Evolutionary conservation across 2,888 invertebrate genomes (phyloP).

Genomic region (Endotricha flammealis): DNA sequence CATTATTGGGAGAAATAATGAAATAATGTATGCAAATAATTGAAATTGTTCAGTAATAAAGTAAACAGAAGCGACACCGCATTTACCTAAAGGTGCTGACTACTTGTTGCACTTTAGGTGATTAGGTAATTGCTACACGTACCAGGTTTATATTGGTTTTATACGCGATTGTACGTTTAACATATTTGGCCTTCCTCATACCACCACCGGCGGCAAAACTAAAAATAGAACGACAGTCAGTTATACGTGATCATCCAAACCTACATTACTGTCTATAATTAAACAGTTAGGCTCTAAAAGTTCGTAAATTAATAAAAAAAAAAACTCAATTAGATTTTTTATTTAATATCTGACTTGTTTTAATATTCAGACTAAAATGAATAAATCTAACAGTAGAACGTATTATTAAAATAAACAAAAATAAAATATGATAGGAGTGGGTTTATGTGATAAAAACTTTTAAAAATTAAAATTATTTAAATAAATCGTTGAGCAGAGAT

Average conservation of each 20-base stretch:
- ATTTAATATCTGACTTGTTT: too few relatives aligned
- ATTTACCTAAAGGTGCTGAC: constrained; percentile 21
- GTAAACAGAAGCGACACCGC: constrained; percentile 21
- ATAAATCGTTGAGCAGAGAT: constrained; percentile 55
- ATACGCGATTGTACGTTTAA: constrained; percentile 31
- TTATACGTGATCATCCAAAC: constrained; percentile 15
- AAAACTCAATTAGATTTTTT: too few relatives aligned
- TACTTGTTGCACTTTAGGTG: constrained; percentile 37
- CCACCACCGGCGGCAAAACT: constrained; percentile 71
- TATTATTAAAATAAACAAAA: constrained; percentile 25
- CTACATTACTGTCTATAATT: too few relatives aligned
- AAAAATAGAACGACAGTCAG: constrained; percentile 53
- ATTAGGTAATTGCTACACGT: constrained; percentile 43
- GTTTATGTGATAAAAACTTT: constrained; percentile 52
- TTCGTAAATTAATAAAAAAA: too few relatives aligned
- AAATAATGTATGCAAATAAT: constrained; percentile 1
- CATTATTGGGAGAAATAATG: not conserved
- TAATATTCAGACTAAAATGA: too few relatives aligned
- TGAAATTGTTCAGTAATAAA: constrained; percentile 5
- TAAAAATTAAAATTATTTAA: constrained; percentile 25
- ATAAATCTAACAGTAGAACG: too few relatives aligned
- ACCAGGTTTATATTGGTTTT: constrained; percentile 41
- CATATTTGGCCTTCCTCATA: constrained; percentile 49
- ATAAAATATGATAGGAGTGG: constrained; percentile 55
- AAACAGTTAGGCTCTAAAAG: too few relatives aligned